Evolutionary conservation across 2,888 invertebrate species (phyloP).

Genomic region (Linyphia triangularis): DNA sequence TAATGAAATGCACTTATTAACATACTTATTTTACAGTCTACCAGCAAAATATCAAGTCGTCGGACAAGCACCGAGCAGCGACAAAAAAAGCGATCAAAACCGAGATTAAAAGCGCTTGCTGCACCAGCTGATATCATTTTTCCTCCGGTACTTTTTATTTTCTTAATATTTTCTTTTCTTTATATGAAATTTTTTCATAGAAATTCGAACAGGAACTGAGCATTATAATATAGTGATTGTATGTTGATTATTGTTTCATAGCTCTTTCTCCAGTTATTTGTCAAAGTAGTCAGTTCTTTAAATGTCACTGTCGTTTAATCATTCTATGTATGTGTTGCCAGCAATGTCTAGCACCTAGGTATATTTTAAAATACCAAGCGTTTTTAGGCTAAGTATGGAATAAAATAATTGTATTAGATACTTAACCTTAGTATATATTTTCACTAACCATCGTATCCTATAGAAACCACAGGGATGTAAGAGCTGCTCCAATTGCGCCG

Average conservation of each 20-base stretch:
- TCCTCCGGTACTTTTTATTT: too few species aligned
- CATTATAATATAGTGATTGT: background rate
- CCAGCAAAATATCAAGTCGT: constrained; percentile 67
- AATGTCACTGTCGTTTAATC: too few species aligned
- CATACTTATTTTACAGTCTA: constrained; percentile 26
- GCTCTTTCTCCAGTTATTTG: background rate
- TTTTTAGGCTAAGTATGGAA: too few species aligned
- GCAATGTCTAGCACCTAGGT: too few species aligned
- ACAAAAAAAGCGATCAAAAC: constrained; percentile 84
- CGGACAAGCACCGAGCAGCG: constrained; percentile 84
- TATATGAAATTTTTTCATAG: background rate
- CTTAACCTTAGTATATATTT: too few species aligned
- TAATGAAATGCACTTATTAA: background rate
- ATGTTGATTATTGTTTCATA: background rate
- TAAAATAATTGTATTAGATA: too few species aligned
- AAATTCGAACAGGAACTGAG: background rate
- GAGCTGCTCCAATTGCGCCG: too few species aligned
- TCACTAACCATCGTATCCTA: too few species aligned
- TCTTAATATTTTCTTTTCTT: background rate
- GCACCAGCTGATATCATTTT: background rate
- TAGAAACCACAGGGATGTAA: too few species aligned
- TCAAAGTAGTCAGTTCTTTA: too few species aligned
- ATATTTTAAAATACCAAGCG: too few species aligned
- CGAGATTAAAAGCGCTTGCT: background rate
- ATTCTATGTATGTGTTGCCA: too few species aligned